These are phyloP conservation scores for Elmis aenea DNA, from an alignment of 2,888 invertebrate genomes.

Conservation along the genomic window DNA sequence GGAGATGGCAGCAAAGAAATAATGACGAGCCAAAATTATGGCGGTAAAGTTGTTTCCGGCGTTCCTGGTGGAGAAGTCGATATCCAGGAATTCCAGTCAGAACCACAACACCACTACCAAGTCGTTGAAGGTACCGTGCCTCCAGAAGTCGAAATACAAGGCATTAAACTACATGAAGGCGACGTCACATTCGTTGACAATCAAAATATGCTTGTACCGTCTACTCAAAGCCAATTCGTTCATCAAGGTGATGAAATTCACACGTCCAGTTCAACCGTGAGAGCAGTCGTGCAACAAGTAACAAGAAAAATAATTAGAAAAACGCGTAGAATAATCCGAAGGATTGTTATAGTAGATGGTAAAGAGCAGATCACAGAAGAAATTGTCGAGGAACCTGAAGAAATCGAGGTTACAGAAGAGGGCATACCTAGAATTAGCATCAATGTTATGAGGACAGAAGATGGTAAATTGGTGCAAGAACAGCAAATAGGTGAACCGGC, in stretches of 20 bases:
- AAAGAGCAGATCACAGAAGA: slow-evolving; percentile 81
- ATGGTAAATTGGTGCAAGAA: slow-evolving; percentile 40
- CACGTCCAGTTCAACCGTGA: slow-evolving; percentile 66
- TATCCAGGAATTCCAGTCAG: slow-evolving; percentile 61
- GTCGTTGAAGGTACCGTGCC: slow-evolving; percentile 55
- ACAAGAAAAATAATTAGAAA: slow-evolving; percentile 72
- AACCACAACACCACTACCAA: slow-evolving; percentile 56
- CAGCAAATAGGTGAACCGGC: slow-evolving; percentile 42
- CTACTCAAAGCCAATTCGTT: slow-evolving; percentile 27
- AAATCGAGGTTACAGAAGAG: slow-evolving; percentile 67
- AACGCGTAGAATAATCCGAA: slow-evolving; percentile 68
- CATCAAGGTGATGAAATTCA: slow-evolving; percentile 44
- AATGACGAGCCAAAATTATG: slow-evolving; percentile 58
- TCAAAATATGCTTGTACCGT: slow-evolving; percentile 35
- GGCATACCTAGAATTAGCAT: slow-evolving; percentile 67
- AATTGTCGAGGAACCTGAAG: slow-evolving; percentile 78
- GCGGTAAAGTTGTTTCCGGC: slow-evolving; percentile 59
- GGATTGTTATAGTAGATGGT: slow-evolving; percentile 73
- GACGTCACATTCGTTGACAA: slow-evolving; percentile 44
- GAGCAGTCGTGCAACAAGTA: slow-evolving; percentile 77
- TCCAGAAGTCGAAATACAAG: slow-evolving; percentile 38
- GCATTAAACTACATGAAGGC: slow-evolving; percentile 44
- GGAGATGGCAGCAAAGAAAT: slow-evolving; percentile 61
- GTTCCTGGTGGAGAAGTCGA: slow-evolving; percentile 60
- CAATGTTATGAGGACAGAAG: slow-evolving; percentile 57